Evolutionary conservation across 2,113 vertebrate genomes (phyloP), one percentile per base, ranked within the genome.

Genomic region (Lepus europaeus): DNA sequence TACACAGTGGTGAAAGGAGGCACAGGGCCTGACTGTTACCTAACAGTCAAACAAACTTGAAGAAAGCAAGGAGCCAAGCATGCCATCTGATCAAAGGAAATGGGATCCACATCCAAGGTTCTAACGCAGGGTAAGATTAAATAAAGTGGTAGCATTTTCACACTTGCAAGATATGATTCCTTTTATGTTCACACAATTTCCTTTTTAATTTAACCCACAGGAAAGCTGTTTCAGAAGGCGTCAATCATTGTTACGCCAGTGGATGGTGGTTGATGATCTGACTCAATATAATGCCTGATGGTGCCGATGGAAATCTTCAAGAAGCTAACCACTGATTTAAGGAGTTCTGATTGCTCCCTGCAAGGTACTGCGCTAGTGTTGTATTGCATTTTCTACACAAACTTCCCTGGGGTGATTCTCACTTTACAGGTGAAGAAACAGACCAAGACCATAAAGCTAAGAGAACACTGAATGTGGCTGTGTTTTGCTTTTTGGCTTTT

Each of bases 171-270:
- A 78, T 69, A 36, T 27, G 19, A 77, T 9, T 59, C 16, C 74
- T 72, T 33, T 82, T 93, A 56, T 76, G 51, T 82, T 86, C 63
- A 70, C 10, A 80, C 86, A 73, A 66, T n/a, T 69, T 51, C 70
- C 64, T 83, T 87, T 88, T 59, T 51, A 64, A 85, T 49, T 91
- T 69, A 93, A 64, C 69, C 78, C 77, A 53, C 19, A 81, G 45
- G 49, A 70, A 83, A 49, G 31, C 84, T 79, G 29, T 89, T 69
- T 88, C 31, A 31, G 61, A 78, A 87, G 56, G 33, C 5, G 20
- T 23, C 27, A 11, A 31, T 69, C 61, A 66, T 45, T 51, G 79
- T 73, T 59, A 49, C 27, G 25, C 33, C 36, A 45, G n/a, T 39
- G 61, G 5, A 33, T 14, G 25, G 70, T 3, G 81, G 11, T 0